phyloP scores from a whole-genome alignment of 1,140 invertebrate species.

The Macrobrachium nipponense region DNA sequence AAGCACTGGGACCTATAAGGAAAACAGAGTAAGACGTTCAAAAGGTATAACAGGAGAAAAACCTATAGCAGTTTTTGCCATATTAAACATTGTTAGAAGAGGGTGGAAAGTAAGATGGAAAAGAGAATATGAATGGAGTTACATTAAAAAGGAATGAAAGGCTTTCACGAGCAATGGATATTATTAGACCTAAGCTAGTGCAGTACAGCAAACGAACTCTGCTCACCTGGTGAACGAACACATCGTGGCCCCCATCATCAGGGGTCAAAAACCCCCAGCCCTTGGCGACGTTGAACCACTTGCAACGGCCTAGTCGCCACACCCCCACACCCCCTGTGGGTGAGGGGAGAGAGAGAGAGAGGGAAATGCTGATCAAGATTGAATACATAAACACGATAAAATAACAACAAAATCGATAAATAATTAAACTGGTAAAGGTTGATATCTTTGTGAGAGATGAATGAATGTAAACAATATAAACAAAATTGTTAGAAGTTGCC shows the following conservation, averaged over 20 bases:
- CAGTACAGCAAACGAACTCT: not conserved
- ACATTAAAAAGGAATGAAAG: not conserved
- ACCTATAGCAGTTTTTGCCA: no score
- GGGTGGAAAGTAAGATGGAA: no score
- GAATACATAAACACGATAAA: not conserved
- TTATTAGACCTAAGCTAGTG: not conserved
- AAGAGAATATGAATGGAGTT: no score
- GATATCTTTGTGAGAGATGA: no score
- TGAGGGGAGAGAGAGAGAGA: not conserved
- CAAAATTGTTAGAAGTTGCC: no score
- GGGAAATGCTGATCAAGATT: not conserved
- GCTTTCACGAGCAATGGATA: not conserved
- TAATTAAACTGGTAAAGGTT: no score
- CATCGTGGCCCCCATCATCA: slow-evolving; percentile 86
- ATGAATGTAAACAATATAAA: no score
- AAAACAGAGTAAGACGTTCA: no score
- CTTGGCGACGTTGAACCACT: slow-evolving; percentile 94
- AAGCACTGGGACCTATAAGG: no score
- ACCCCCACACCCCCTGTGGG: slow-evolving; percentile 42
- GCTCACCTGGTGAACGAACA: slow-evolving; percentile 80
- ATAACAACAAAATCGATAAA: not conserved
- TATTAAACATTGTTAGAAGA: no score
- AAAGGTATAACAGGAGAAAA: no score
- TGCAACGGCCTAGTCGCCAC: slow-evolving; percentile 70
- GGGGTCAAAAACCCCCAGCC: slow-evolving; percentile 93